These are phyloP conservation scores for Catharus bicknelli DNA, from an alignment of 2,113 vertebrate genomes.

Conservation along the genomic window DNA sequence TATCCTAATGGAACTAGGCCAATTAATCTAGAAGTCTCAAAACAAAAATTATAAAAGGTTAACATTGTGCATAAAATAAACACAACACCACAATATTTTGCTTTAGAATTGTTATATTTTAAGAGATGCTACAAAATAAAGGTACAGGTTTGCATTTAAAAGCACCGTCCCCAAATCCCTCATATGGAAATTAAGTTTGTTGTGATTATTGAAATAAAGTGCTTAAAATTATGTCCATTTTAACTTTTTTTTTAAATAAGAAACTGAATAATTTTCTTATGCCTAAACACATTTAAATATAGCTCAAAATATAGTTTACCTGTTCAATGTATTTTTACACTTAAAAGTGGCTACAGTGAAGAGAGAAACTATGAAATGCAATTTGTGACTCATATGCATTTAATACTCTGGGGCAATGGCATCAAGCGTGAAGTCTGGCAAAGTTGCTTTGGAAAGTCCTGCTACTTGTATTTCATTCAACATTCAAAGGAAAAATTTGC, in stretches of 20 bases:
- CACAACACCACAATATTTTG: background rate
- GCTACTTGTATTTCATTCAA: background rate
- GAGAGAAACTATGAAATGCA: background rate
- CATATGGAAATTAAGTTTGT: background rate
- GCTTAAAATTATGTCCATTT: background rate
- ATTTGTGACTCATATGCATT: background rate
- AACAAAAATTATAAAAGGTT: background rate
- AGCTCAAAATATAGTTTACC: background rate
- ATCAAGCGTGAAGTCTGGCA: background rate
- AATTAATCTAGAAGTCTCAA: background rate
- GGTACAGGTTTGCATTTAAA: background rate
- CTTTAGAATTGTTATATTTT: background rate
- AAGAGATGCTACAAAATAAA: background rate
- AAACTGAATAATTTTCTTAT: background rate
- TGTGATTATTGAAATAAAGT: background rate
- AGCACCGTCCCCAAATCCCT: too few species aligned
- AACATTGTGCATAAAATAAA: background rate
- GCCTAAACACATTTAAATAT: background rate
- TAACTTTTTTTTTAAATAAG: background rate
- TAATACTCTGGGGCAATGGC: background rate
- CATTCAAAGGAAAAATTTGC: background rate
- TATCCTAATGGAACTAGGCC: background rate
- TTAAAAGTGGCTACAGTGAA: background rate
- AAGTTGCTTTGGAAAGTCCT: background rate
- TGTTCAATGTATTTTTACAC: background rate